These are phyloP conservation scores for Acanthopagrus latus DNA, from an alignment of 2,797 vertebrate genomes.

Conservation along the genomic window DNA sequence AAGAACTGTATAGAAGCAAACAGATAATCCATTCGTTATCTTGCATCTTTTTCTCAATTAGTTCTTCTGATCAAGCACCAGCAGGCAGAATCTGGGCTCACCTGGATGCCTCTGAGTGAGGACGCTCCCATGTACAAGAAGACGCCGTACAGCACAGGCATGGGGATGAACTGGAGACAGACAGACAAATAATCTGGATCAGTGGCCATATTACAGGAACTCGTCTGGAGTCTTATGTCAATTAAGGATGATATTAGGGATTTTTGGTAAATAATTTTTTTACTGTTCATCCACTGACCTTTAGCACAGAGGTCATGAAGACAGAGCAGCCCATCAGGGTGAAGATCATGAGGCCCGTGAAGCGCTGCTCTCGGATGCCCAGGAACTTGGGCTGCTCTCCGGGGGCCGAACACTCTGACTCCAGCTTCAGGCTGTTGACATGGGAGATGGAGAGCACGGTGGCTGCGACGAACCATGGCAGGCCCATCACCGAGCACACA, in stretches of 20 bases:
- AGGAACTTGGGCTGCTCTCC: conserved; percentile 99
- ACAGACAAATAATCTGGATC: background rate
- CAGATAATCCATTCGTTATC: background rate
- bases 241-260: too few relatives aligned
- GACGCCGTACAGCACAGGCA: conserved; percentile 98
- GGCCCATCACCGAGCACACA: conserved; percentile 97
- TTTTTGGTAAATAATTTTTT: too few relatives aligned
- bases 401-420: conserved; percentile 97
- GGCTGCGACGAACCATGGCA: conserved; percentile 99
- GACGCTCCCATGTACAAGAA: conserved; percentile 99
- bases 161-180: conserved; percentile 93
- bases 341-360: conserved; percentile 99
- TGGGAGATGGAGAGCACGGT: conserved; percentile 99
- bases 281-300: conserved; percentile 83
- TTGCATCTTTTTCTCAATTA: background rate
- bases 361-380: conserved; percentile 97
- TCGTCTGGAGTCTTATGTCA: background rate
- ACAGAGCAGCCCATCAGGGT: conserved; percentile 98
- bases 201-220: background rate
- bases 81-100: conserved; percentile 53
- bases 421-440: conserved; percentile 98
- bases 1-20: conserved; percentile 87
- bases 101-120: conserved; percentile 98
- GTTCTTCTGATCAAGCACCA: background rate
- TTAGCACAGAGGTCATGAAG: conserved; percentile 97